Percentiles rank a stretch among this genome's conserved stretches.
phyloP scores from a whole-genome alignment of 2,888 invertebrate genomes.

The Sepiola atlantica region DNA sequence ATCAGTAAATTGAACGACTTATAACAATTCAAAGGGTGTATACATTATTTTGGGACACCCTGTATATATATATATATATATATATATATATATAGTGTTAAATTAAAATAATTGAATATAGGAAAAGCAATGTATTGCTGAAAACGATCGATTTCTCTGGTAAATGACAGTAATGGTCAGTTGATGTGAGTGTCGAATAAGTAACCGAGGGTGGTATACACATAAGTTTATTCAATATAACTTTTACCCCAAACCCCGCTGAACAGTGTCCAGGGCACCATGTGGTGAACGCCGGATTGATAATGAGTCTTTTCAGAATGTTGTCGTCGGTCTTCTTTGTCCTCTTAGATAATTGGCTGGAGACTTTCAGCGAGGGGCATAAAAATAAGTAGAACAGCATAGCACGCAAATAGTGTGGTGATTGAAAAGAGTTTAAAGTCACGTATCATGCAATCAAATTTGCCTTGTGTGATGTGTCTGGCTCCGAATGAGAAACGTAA shows the following conservation, averaged over 20 bases:
- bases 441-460: neutral
- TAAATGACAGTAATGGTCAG: neutral
- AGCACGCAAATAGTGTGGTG: neutral
- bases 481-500: neutral
- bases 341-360: neutral
- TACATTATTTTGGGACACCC: no score
- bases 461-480: neutral
- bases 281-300: neutral
- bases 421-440: neutral
- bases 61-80: no score
- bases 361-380: neutral
- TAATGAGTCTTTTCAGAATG: neutral
- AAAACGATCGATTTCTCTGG: neutral
- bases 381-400: neutral
- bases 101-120: neutral
- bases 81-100: neutral
- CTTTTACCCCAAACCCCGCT: neutral
- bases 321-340: neutral
- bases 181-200: neutral
- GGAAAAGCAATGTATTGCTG: neutral
- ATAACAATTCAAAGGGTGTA: no score
- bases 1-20: no score
- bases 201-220: neutral
- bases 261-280: neutral
- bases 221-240: neutral